These are phyloP conservation scores for Ammodytes dubius DNA, from an alignment of 2,113 vertebrate genomes.

Conservation along the genomic window DNA sequence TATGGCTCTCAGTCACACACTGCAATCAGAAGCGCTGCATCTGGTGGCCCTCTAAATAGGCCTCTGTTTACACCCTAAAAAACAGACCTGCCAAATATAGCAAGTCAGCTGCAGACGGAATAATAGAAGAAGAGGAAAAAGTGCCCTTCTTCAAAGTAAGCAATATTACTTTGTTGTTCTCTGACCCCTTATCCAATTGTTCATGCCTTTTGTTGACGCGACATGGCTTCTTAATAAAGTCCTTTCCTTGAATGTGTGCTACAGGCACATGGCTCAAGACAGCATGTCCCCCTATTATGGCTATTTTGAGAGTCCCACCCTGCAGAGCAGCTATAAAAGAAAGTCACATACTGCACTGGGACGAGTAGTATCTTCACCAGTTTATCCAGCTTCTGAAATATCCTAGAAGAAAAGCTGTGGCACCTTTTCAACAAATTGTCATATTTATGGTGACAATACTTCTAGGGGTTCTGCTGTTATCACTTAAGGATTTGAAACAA, in stretches of 20 bases:
- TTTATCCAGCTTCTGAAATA: neutral
- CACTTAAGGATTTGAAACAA: constrained; percentile 34
- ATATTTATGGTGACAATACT: neutral
- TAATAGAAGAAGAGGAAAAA: neutral
- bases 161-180: constrained; percentile 27
- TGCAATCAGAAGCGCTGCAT: constrained; percentile 26
- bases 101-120: neutral
- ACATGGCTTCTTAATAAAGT: constrained; percentile 18
- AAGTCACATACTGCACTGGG: constrained; percentile 46
- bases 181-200: constrained; percentile 27
- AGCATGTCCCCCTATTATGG: constrained; percentile 55
- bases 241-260: constrained; percentile 40
- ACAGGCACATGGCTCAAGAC: constrained; percentile 55
- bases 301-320: constrained; percentile 61
- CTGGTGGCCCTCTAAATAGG: constrained; percentile 23
- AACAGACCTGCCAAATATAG: constrained; percentile 1
- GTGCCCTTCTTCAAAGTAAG: neutral
- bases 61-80: constrained; percentile 15
- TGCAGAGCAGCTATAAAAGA: constrained; percentile 66
- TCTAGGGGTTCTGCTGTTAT: constrained; percentile 1
- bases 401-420: no score
- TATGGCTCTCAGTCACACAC: neutral
- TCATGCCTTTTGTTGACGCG: constrained; percentile 20
- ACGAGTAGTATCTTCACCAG: constrained; percentile 26
- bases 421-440: neutral